Conservation (phyloP, 2,113 vertebrate genomes). For the Pica pica region DNA sequence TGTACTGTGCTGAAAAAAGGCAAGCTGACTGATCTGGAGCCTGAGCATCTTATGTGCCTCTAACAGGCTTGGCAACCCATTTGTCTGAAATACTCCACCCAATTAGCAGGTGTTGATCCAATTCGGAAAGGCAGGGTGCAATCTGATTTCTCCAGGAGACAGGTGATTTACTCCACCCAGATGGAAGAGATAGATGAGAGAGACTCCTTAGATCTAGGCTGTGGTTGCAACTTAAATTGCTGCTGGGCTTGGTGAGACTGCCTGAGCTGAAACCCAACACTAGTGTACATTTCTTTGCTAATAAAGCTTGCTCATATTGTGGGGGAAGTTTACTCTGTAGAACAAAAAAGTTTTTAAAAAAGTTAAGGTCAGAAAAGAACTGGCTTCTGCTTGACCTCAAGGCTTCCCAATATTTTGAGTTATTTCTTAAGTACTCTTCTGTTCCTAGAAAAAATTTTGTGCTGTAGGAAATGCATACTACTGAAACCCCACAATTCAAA, state of each 20-base stretch:
- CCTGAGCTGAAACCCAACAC: background rate
- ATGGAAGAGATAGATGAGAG: background rate
- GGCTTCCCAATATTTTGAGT: background rate
- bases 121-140: background rate
- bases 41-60: background rate
- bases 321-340: background rate
- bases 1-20: background rate
- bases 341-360: background rate
- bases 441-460: background rate
- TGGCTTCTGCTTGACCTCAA: background rate
- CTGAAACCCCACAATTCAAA: background rate
- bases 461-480: background rate
- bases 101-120: slow-evolving; percentile 27
- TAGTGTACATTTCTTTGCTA: slow-evolving; percentile 7
- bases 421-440: background rate
- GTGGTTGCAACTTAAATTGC: slow-evolving; percentile 22
- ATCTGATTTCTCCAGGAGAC: slow-evolving; percentile 1
- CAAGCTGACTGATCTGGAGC: background rate
- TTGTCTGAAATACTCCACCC: slow-evolving; percentile 5
- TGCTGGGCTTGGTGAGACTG: background rate
- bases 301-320: background rate
- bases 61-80: background rate
- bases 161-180: slow-evolving; percentile 17
- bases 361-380: background rate
- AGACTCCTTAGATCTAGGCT: slow-evolving; percentile 21